Base-by-base conservation (phyloP, 2,888 invertebrate genomes). In the Sphinx pinastri region DNA sequence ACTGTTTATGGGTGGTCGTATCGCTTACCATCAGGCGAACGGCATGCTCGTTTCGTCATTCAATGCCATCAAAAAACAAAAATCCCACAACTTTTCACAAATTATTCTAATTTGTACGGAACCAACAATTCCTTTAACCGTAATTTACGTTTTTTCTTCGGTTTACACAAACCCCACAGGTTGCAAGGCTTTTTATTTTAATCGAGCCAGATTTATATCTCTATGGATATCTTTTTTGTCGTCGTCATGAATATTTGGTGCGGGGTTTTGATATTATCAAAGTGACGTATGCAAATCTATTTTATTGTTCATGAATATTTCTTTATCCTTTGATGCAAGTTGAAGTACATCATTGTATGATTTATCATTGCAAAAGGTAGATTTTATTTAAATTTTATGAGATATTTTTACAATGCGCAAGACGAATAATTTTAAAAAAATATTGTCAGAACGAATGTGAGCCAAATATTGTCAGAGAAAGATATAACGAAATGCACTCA, bases 91-190 rank as follows among this genome's bases (percentile, higher is more conserved):
- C 25, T 2, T 25, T 25, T 25, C 25, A 25, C 25, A 25, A 25
- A 25, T 25, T 2, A 25, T 25, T 25, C 1, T 25, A 51, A 51
- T 14, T 25, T 6, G n/a, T 69, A 69, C 69, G 54, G 69, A 69
- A 63, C 69, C 11, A 47, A 16, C 1, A 60, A 52, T 52, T 11
- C 13, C 14, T 19, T 60, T 59, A 16, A 49, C 54, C 12, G 52
- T 38, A 0, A 5, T 14, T 14, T 38, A 12, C n/a, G 4, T 73
- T 74, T 75, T 75, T 75, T 72, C 63, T 63, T 45, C 25, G 45
- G 60, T 63, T 60, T 69, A 69, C 69, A 72, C 69, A 72, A 75
- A 75, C 77, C 76, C 59, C 77, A 76, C 77, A 78, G 72, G 76
- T 76, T 57, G 76, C 57, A 55, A 25, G 71, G 38, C 19, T 63